A percentile compares a stretch with the other conserved stretches of the same genome.
Conservation (phyloP, 2,888 invertebrate species). For the Drosophila vallismaia region DNA sequence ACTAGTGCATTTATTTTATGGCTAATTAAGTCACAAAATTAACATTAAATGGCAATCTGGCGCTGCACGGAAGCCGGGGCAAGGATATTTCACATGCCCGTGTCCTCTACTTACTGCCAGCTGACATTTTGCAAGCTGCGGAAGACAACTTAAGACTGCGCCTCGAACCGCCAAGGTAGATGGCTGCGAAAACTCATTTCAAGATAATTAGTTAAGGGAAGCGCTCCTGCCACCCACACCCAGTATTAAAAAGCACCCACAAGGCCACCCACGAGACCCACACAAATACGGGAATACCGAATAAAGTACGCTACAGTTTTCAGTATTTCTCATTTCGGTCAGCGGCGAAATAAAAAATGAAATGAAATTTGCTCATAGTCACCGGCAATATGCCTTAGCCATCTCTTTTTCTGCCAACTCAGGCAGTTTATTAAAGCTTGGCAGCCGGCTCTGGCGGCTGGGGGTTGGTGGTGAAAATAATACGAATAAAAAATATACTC, state of each 20-base stretch:
- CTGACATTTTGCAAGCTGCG: slow-evolving; percentile 38
- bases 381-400: slow-evolving; percentile 52
- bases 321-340: slow-evolving; percentile 30
- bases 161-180: slow-evolving; percentile 25
- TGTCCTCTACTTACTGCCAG: slow-evolving; percentile 19
- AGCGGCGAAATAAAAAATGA: slow-evolving; percentile 30
- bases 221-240: slow-evolving; percentile 4
- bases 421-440: slow-evolving; percentile 61
- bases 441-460: slow-evolving; percentile 11
- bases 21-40: slow-evolving; percentile 77
- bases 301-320: slow-evolving; percentile 42
- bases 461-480: slow-evolving; percentile 40
- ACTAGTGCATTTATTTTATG: slow-evolving; percentile 55
- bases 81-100: slow-evolving; percentile 4
- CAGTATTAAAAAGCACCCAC: neutral
- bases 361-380: slow-evolving; percentile 47
- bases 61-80: slow-evolving; percentile 42
- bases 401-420: slow-evolving; percentile 56
- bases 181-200: slow-evolving; percentile 57
- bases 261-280: neutral
- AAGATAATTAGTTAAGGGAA: slow-evolving; percentile 59
- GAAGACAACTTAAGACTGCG: slow-evolving; percentile 37
- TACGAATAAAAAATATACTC: slow-evolving; percentile 36
- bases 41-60: slow-evolving; percentile 70
- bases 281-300: neutral